A percentile compares a stretch with the other conserved stretches of the same genome.
phyloP scores from a whole-genome alignment of 2,888 invertebrate species.

The Allacma fusca region DNA sequence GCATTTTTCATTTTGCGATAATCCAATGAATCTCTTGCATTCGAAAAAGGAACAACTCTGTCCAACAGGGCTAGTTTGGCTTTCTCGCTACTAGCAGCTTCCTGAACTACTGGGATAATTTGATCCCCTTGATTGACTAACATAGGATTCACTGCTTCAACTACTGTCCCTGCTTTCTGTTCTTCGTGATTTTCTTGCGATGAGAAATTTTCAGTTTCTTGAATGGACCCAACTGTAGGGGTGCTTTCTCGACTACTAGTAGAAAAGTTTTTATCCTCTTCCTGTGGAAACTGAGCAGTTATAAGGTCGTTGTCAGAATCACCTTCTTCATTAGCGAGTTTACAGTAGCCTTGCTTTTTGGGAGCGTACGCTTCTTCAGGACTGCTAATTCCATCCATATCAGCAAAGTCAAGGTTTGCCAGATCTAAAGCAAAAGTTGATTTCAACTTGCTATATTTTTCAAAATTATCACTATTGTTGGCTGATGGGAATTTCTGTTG shows the following conservation, averaged over 20 bases:
- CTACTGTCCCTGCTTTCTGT: neutral
- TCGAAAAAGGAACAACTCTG: slow-evolving; percentile 75
- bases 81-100: neutral
- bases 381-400: slow-evolving; percentile 72
- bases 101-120: neutral
- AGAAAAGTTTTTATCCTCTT: neutral
- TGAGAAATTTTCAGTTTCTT: slow-evolving; percentile 4
- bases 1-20: slow-evolving; percentile 56
- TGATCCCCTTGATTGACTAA: neutral
- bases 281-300: neutral
- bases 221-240: slow-evolving; percentile 49
- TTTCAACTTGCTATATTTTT: slow-evolving; percentile 27
- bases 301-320: slow-evolving; percentile 21
- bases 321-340: slow-evolving; percentile 62
- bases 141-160: slow-evolving; percentile 36
- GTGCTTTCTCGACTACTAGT: slow-evolving; percentile 49
- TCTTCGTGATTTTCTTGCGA: neutral
- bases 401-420: slow-evolving; percentile 86
- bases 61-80: slow-evolving; percentile 63
- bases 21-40: slow-evolving; percentile 75
- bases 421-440: slow-evolving; percentile 66
- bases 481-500: neutral
- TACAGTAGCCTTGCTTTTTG: slow-evolving; percentile 54
- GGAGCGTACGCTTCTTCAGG: slow-evolving; percentile 54
- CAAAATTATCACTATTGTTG: neutral